Evolutionary conservation across 2,797 vertebrate genomes (phyloP).

Genomic region (Sebastes matsubarae): DNA sequence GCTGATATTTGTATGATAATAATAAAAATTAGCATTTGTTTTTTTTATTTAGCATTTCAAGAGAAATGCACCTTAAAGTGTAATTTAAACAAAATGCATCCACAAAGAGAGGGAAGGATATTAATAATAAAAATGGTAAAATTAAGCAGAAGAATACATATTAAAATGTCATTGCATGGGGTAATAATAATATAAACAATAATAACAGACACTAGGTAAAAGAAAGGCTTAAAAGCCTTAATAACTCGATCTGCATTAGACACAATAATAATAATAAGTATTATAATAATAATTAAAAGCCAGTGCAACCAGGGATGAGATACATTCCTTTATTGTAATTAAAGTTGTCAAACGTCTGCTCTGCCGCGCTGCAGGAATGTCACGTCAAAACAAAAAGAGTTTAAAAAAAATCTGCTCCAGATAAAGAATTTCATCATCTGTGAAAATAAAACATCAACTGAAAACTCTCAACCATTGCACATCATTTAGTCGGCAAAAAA

Average conservation of each 20-base stretch:
- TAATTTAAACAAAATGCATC: background rate
- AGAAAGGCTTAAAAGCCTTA: background rate
- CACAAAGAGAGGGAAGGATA: background rate
- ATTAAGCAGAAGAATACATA: background rate
- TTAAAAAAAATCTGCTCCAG: slow-evolving; percentile 30
- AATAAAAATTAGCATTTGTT: background rate
- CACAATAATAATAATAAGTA: background rate
- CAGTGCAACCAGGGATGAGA: slow-evolving; percentile 26
- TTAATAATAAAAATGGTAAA: background rate
- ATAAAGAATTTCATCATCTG: slow-evolving; percentile 34
- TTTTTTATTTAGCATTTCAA: too few species aligned
- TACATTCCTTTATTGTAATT: slow-evolving; percentile 75
- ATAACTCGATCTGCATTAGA: background rate
- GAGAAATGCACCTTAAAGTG: too few species aligned
- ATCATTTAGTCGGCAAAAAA: slow-evolving; percentile 18
- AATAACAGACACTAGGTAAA: background rate
- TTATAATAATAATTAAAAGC: background rate
- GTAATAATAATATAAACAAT: background rate
- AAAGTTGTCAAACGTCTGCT: slow-evolving; percentile 45
- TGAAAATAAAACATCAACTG: slow-evolving; percentile 31
- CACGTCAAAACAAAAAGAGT: slow-evolving; percentile 38
- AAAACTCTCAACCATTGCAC: slow-evolving; percentile 38
- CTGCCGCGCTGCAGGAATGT: slow-evolving; percentile 44
- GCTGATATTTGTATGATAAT: background rate
- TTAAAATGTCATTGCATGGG: background rate